phyloP scores from a whole-genome alignment of 2,797 vertebrate genomes.

The Brachyalestes nurse region DNA sequence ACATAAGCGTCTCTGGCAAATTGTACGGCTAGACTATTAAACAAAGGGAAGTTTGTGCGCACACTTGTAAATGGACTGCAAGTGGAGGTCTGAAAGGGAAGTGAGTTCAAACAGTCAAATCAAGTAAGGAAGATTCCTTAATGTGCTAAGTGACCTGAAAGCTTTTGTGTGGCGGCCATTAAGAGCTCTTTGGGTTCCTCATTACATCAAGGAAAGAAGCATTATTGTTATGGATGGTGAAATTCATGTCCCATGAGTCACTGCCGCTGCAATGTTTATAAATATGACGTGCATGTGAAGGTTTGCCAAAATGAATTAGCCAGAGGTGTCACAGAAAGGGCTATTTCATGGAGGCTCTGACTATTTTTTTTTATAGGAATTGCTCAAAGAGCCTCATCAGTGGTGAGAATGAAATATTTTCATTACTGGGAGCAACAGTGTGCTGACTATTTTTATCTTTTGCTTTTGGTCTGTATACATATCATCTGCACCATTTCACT shows the following conservation, averaged over 20 bases:
- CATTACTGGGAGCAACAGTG: no score
- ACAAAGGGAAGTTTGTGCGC: conserved; percentile 38
- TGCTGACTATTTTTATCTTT: no score
- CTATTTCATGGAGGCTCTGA: neutral
- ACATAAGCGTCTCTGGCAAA: conserved; percentile 13
- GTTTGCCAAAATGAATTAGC: neutral
- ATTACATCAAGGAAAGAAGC: conserved; percentile 17
- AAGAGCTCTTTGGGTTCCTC: conserved; percentile 6
- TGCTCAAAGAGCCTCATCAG: no score
- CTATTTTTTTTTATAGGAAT: no score
- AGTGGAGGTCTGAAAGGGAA: conserved; percentile 47
- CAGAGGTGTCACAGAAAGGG: neutral
- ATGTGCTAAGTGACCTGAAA: conserved; percentile 40
- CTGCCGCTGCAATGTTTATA: neutral
- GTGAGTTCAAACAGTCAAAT: conserved; percentile 43
- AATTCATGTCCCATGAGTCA: conserved; percentile 9
- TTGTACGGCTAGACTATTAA: conserved; percentile 20
- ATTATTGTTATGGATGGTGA: conserved; percentile 4
- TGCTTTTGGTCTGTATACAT: no score
- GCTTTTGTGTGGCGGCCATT: conserved; percentile 12
- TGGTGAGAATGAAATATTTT: no score
- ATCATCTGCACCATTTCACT: no score
- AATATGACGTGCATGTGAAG: neutral
- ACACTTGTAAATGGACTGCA: conserved; percentile 30
- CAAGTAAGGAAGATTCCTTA: conserved; percentile 48